Evolutionary conservation across 2,797 vertebrate species (phyloP).

Genomic region (Chloroceryle inda): DNA sequence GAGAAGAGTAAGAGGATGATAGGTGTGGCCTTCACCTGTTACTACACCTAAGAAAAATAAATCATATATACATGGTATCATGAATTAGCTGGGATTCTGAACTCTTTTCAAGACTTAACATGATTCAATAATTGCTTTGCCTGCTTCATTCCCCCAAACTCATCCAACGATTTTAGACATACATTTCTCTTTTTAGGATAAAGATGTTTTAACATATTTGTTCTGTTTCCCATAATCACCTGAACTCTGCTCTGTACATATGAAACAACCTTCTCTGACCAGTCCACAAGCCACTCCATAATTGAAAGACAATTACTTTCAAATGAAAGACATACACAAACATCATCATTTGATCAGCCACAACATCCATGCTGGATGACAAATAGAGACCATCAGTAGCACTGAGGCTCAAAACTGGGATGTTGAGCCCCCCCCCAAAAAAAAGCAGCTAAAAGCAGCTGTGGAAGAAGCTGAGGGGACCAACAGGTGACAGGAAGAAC

Average conservation of each 20-base stretch:
- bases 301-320: background rate
- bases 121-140: background rate
- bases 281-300: background rate
- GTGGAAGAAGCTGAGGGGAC: background rate
- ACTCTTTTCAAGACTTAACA: background rate
- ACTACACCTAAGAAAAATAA: background rate
- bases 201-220: background rate
- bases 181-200: background rate
- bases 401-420: background rate
- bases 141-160: background rate
- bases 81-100: background rate
- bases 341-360: background rate
- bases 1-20: background rate
- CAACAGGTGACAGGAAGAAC: rapidly evolving
- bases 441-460: background rate
- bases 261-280: background rate
- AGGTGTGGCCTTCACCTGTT: background rate
- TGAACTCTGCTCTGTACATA: background rate
- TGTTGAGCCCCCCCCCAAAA: no score
- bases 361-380: background rate
- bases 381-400: background rate
- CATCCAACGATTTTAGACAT: background rate
- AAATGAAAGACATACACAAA: background rate
- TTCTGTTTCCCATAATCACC: background rate
- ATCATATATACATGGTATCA: background rate